Evolutionary conservation across 2,797 vertebrate species (phyloP), one percentile per base, ranked within the genome.

Genomic region (Enteromius mattozi): DNA sequence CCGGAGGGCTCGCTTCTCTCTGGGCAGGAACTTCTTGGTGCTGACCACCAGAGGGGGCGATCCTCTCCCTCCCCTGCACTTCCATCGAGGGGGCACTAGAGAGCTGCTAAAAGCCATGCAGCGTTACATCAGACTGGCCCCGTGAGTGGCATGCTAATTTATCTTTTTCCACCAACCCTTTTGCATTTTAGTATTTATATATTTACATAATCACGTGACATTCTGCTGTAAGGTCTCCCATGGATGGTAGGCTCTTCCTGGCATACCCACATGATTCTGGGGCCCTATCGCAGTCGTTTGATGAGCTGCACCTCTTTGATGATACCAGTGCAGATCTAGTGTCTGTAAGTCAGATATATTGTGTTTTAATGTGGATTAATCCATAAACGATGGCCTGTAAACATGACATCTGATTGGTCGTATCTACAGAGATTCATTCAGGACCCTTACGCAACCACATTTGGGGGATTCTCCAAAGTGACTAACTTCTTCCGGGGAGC

Each of bases 391-490:
- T 17, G 30, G 1, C 17, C 16, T 77, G 17, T 40, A 47, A 61
- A 69, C 82, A 12, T 75, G 9, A 6, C 6, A 40, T 69, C 2
- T 54, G 2, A 68, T 30, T 86, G 21, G 65, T 19, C 65, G 27
- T 37, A 16, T 19, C 21, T 80, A 14, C 90, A 98, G 97, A 95
- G 96, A 86, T 98, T 98, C 49, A 96, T 98, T 85, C 97, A 97
- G n/a, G 97, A 98, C 80, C 97, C 97, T 0, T 98, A 98, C 13
- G 96, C 96, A 4, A 97, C 97, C 10, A 98, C 97, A 0, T 97
- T 98, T 8, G 96, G 97, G 2, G 96, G 97, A 10, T 98, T 98
- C 90, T 98, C 97, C 88, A 97, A 97, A 85, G 97, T 98, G 87
- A 98, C 97, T 33, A 98, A 97, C 87, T 97, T 98, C 92, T 97